phyloP scores from a whole-genome alignment of 30 jellyfish, hydroid and myxozoan species.

The Aurelia sp. region DNA sequence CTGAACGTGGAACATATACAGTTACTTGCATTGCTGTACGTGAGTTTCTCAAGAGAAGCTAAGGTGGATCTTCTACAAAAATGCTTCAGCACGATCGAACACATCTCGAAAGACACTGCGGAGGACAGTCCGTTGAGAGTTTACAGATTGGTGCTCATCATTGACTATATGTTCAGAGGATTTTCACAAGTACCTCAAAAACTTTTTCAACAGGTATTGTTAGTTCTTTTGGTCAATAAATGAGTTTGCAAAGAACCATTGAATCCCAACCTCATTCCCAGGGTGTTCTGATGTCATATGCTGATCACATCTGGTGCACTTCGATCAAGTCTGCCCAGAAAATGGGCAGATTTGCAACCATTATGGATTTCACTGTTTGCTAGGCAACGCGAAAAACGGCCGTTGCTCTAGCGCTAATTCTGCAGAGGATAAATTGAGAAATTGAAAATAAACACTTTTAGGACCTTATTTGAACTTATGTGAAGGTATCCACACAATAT shows the following conservation, averaged over 20 bases:
- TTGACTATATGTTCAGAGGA: slow-evolving; percentile 52
- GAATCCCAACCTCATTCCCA: no score
- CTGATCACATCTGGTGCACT: no score
- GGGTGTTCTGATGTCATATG: no score
- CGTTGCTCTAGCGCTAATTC: no score
- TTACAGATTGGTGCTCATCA: slow-evolving; percentile 39
- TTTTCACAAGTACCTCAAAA: slow-evolving; percentile 39
- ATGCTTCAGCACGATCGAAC: slow-evolving; percentile 31
- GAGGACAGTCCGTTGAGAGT: slow-evolving; percentile 27
- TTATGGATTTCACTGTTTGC: no score
- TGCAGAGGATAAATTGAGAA: no score
- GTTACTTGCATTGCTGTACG: slow-evolving; percentile 65
- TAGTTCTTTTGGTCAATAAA: not conserved
- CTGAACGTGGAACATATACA: slow-evolving; percentile 86
- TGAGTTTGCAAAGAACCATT: not conserved
- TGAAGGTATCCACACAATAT: no score
- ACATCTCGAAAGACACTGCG: slow-evolving; percentile 2
- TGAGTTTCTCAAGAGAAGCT: slow-evolving; percentile 42
- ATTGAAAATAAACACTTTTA: no score
- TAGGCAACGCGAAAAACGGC: no score
- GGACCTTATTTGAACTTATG: no score
- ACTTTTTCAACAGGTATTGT: slow-evolving; percentile 55
- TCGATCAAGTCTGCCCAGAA: no score
- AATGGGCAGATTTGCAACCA: no score
- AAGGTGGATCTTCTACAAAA: slow-evolving; percentile 32